Conservation (phyloP, 2,888 invertebrate species). For the Aphidius colemani region DNA sequence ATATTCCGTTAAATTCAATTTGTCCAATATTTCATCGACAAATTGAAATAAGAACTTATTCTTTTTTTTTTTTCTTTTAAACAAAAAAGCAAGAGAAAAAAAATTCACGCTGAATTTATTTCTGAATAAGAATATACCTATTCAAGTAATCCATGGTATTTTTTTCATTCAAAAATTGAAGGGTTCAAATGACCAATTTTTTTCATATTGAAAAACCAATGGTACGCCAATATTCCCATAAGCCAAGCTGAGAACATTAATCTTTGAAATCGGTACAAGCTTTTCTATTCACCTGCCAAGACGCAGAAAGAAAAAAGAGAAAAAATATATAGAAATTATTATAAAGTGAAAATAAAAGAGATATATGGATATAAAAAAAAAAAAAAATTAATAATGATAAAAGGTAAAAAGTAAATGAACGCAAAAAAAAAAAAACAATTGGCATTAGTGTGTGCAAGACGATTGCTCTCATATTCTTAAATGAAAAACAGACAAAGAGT, state of each 20-base stretch:
- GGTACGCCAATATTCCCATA: constrained; percentile 10
- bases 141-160: too few relatives aligned
- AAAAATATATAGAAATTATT: too few relatives aligned
- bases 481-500: too few relatives aligned
- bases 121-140: too few relatives aligned
- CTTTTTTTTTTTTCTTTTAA: too few relatives aligned
- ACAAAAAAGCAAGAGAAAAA: too few relatives aligned
- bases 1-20: too few relatives aligned
- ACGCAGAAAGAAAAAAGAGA: neutral
- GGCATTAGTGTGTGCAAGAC: neutral
- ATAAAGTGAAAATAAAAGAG: neutral
- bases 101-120: too few relatives aligned
- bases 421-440: neutral
- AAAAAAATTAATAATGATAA: constrained; percentile 2
- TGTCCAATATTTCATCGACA: too few relatives aligned
- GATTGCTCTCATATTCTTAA: too few relatives aligned
- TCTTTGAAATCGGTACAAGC: constrained; percentile 11
- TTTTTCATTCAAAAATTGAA: neutral
- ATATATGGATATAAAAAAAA: neutral
- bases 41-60: too few relatives aligned
- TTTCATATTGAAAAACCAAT: neutral
- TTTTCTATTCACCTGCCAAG: constrained; percentile 9
- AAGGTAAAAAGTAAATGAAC: too few relatives aligned
- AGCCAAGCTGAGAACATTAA: constrained; percentile 10
- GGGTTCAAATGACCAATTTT: constrained; percentile 16